These are phyloP conservation scores for Epiblema foenella DNA, from an alignment of 2,888 invertebrate genomes.

Conservation along the genomic window DNA sequence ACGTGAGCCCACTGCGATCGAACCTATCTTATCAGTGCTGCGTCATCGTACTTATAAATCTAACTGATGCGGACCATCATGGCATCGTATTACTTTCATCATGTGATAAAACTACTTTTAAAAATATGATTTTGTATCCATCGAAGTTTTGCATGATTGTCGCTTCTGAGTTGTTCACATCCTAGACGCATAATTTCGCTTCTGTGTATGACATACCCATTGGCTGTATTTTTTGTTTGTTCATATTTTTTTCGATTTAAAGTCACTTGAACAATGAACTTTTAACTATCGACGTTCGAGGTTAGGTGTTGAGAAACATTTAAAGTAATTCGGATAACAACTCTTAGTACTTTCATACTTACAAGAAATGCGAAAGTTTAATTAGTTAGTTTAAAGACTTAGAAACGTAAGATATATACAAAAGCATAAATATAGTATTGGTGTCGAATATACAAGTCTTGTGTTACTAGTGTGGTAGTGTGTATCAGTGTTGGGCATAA, in stretches of 20 bases:
- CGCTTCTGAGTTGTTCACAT: constrained; percentile 6
- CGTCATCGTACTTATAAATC: constrained; percentile 35
- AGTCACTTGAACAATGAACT: constrained; percentile 6
- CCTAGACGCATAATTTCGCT: constrained; percentile 26
- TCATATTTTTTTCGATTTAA: not conserved
- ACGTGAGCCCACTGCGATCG: constrained; percentile 38
- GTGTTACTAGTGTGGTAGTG: no score
- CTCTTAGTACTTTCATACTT: not conserved
- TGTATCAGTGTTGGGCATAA: no score
- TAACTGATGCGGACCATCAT: constrained; percentile 37
- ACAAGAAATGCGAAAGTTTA: not conserved
- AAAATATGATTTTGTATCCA: not conserved
- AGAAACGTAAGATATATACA: no score
- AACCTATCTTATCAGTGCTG: constrained; percentile 35
- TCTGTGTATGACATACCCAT: constrained; percentile 7
- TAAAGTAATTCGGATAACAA: not conserved
- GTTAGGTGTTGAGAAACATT: not conserved
- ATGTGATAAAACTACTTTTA: constrained; percentile 35
- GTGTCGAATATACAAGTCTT: no score
- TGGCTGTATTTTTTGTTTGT: constrained; percentile 6
- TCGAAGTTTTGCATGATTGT: constrained; percentile 3
- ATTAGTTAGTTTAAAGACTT: not conserved
- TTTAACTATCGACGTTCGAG: not conserved
- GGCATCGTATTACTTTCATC: constrained; percentile 57
- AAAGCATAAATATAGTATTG: no score